These are phyloP conservation scores for Schrankia costaestrigalis DNA, from an alignment of 2,888 invertebrate genomes.

Conservation along the genomic window DNA sequence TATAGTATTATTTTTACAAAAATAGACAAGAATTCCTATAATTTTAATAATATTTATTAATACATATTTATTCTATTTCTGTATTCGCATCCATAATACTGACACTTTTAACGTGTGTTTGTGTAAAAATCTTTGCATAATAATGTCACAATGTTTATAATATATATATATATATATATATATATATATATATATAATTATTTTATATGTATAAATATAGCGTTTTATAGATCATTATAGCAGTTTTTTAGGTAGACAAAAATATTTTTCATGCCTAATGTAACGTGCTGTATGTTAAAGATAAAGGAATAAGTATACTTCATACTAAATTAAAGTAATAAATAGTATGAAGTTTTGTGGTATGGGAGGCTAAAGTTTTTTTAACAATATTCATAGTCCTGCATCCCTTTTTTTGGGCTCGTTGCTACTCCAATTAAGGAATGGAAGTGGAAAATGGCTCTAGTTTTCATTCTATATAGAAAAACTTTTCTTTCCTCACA, in stretches of 20 bases:
- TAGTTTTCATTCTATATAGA: too few species aligned
- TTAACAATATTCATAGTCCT: conserved; percentile 11
- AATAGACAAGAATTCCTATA: too few species aligned
- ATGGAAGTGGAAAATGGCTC: too few species aligned
- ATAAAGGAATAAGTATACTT: too few species aligned
- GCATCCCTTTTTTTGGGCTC: neutral
- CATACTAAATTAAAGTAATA: too few species aligned
- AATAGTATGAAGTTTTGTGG: too few species aligned
- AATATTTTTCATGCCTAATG: conserved; percentile 23
- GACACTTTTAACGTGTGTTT: conserved; percentile 12
- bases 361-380: conserved; percentile 7
- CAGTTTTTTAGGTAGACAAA: conserved; percentile 31
- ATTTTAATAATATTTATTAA: too few species aligned
- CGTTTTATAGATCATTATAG: conserved; percentile 36
- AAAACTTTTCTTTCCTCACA: too few species aligned
- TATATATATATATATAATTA: conserved; percentile 38
- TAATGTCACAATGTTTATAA: conserved; percentile 33
- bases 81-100: conserved; percentile 11
- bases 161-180: conserved; percentile 32
- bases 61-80: too few species aligned
- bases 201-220: conserved; percentile 33
- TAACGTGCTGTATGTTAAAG: conserved; percentile 4
- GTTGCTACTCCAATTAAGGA: too few species aligned
- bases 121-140: conserved; percentile 18
- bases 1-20: too few species aligned